These are phyloP conservation scores for Adelosebastes latens DNA, from an alignment of 2,797 vertebrate genomes.

Conservation along the genomic window DNA sequence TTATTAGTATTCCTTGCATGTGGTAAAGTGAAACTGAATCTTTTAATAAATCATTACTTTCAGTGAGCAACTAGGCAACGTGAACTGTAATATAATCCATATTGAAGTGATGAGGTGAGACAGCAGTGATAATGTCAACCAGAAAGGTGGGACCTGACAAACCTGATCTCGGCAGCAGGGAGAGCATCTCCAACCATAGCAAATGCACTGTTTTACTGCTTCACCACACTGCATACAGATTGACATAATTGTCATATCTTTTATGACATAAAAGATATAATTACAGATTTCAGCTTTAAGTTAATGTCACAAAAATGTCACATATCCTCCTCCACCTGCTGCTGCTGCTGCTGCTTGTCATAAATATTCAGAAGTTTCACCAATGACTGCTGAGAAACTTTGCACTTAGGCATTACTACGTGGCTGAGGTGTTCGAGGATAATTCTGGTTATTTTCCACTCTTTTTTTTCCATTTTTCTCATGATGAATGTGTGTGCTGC, in stretches of 20 bases:
- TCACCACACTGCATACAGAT: background rate
- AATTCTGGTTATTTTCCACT: constrained; percentile 19
- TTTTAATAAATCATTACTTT: background rate
- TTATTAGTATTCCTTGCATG: background rate
- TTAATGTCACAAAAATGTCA: constrained; percentile 32
- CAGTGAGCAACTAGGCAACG: background rate
- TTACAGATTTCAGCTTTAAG: constrained; percentile 15
- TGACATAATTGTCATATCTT: background rate
- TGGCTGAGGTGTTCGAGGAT: constrained; percentile 4
- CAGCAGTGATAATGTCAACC: constrained; percentile 12
- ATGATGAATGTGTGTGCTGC: background rate
- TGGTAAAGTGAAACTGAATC: background rate
- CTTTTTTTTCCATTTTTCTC: background rate
- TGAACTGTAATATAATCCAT: background rate
- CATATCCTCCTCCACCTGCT: background rate
- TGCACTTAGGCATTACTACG: background rate
- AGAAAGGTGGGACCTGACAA: background rate
- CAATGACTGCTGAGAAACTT: background rate
- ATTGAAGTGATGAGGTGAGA: constrained; percentile 5
- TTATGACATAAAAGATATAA: background rate
- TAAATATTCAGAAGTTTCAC: constrained; percentile 17
- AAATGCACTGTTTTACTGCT: background rate
- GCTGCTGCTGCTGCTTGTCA: background rate
- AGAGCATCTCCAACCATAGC: background rate
- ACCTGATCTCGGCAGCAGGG: background rate